Evolutionary conservation across 92 coral and sea anemone species (phyloP), one percentile per base, ranked within the genome.

Genomic region (Umimayanthus chanpuru): DNA sequence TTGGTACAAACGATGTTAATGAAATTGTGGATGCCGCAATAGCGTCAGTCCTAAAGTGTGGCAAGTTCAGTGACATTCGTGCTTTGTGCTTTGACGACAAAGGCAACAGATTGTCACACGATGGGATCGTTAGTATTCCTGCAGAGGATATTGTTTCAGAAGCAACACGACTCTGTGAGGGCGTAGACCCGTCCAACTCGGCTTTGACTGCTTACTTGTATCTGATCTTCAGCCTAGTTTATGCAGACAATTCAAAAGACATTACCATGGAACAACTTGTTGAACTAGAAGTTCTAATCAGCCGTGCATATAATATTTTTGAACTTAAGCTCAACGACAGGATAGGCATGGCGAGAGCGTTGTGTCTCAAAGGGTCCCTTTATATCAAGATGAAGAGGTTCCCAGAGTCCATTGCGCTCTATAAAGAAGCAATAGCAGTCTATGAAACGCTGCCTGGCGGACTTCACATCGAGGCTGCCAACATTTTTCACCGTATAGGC

Each of bases 261-360:
- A 64, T 81, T 65, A 12, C 32, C 36, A 65, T 65, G 50, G 36
- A 64, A 6, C 38, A 64, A 5, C 50, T 81, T 39, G 85, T 64
- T 38, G 40, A 64, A 25, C 49, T 81, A 32, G 85, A 81, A 43
- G 85, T 81, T 39, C 85, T 81, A 44, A 26, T 81, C 44, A 12
- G n/a, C 50, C 55, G 75, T 38, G 85, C 85, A 38, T 20, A 39
- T 18, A 61, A 40, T 39, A 64, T 81, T 36, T 64, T 81, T 81
- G 85, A 81, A n/a, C 36, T 36, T 65, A 38, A 39, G 9, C 75
- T 81, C 14, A 30, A 81, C 64, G 85, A 81, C 43, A 64, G 65
- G 75, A 68, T 81, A 7, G 85, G 85, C 9, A 81, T 81, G 85
- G 85, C 85, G 21, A 81, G 85, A 38, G 73, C 85, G 10, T 23